Base-by-base conservation (phyloP, 23 tunicate species). In the Aplidium turbinatum region DNA sequence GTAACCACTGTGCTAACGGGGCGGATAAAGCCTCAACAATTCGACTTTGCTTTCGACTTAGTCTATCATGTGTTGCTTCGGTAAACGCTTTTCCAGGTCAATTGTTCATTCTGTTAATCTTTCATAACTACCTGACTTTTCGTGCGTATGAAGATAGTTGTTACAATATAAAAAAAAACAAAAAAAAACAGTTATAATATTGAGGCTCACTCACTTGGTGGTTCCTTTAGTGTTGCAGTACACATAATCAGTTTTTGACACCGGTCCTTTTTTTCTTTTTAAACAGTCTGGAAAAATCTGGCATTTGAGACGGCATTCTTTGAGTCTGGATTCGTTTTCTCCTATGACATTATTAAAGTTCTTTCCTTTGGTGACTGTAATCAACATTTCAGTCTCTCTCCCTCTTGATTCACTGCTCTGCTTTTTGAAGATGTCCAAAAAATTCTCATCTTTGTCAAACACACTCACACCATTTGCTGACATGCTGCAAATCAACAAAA, bases 171-270 rank as follows among this genome's bases (percentile, higher is more conserved):
- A n/a, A n/a, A n/a, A n/a, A n/a, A n/a, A n/a, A n/a, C n/a, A n/a
- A n/a, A n/a, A n/a, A n/a, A n/a, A n/a, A n/a, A n/a, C n/a, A n/a
- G n/a, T n/a, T n/a, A n/a, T n/a, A n/a, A n/a, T n/a, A 42, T 42
- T 16, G 16, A 42, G 16, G 16, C 16, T 42, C 4, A 65, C 48
- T 65, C 47, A 70, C 76, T 22, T 70, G 33, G 58, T 23, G 11
- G 58, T 70, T 23, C 76, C 76, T 70, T 70, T 70, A 3, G 3
- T 3, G 58, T 70, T 70, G 76, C 57, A 47, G 36, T 47, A 25
- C 4, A 47, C 58, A 58, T 70, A 70, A 2, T 58, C 18, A 5
- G 58, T 70, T 47, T 48, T 47, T 27, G 47, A 16, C 28, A 46
- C 47, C 2, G 76, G 76, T 70, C 57, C 58, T 42, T 9, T 16